These are phyloP conservation scores for Turritopsis dohrnii DNA, from an alignment of 30 jellyfish, hydroid and myxozoan genomes.

Conservation along the genomic window DNA sequence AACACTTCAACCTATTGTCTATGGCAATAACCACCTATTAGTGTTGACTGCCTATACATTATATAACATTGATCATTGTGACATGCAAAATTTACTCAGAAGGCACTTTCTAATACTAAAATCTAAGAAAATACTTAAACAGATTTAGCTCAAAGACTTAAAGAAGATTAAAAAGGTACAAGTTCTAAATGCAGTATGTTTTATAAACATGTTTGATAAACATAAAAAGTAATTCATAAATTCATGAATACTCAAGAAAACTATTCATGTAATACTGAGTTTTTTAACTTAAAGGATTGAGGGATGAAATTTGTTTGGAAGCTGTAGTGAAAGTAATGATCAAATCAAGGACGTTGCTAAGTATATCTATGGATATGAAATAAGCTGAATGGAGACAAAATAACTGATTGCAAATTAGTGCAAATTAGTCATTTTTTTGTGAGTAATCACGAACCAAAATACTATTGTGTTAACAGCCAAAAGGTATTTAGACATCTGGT, in stretches of 20 bases:
- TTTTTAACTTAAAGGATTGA: background rate
- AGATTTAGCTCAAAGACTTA: background rate
- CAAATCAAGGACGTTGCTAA: background rate
- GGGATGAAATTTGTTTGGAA: background rate
- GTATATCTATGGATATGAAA: background rate
- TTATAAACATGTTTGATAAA: background rate
- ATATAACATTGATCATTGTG: background rate
- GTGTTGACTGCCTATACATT: background rate
- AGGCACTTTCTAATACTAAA: background rate
- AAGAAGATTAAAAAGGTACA: background rate
- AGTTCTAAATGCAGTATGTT: background rate
- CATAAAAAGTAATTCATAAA: background rate
- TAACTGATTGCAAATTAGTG: background rate
- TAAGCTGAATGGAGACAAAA: background rate
- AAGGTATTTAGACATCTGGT: background rate
- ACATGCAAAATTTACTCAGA: background rate
- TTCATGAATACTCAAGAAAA: background rate
- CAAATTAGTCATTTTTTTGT: background rate
- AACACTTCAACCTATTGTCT: background rate
- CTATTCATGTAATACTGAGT: no score
- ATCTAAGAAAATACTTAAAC: background rate
- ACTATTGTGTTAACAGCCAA: background rate
- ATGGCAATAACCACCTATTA: background rate
- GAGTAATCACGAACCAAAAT: background rate
- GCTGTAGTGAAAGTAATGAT: background rate